phyloP scores from a whole-genome alignment of 2,888 invertebrate species.

The Myopa testacea region DNA sequence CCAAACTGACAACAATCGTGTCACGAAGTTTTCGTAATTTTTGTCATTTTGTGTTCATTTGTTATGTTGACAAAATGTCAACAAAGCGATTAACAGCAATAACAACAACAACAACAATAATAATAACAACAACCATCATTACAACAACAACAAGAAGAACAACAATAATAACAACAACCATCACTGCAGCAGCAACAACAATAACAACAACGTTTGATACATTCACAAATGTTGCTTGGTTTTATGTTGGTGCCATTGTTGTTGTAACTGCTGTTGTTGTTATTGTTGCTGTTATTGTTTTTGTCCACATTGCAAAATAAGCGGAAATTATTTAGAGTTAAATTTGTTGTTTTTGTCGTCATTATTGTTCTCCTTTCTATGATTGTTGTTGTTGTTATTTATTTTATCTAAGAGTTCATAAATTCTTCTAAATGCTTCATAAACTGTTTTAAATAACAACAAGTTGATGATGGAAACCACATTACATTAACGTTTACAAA shows the following conservation, averaged over 20 bases:
- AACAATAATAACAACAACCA: neutral
- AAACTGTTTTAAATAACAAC: too few species aligned
- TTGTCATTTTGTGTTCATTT: neutral
- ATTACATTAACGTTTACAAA: too few species aligned
- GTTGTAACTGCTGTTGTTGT: slow-evolving; percentile 20
- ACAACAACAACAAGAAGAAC: neutral
- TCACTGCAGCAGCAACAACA: slow-evolving; percentile 21
- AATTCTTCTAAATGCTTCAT: too few species aligned
- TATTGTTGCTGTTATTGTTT: neutral
- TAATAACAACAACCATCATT: slow-evolving; percentile 9
- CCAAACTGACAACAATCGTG: slow-evolving; percentile 18
- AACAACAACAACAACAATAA: neutral
- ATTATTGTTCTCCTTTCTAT: too few species aligned
- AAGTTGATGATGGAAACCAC: too few species aligned
- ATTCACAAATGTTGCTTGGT: slow-evolving; percentile 4
- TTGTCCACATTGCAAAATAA: neutral
- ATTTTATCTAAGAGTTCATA: too few species aligned
- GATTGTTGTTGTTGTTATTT: too few species aligned
- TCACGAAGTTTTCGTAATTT: slow-evolving; percentile 12
- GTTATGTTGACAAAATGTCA: slow-evolving; percentile 32
- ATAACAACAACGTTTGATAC: neutral
- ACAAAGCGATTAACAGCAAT: slow-evolving; percentile 17
- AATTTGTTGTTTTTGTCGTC: too few species aligned
- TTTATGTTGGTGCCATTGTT: neutral
- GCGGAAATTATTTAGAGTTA: too few species aligned